These are phyloP conservation scores for Limnothrissa miodon DNA, from an alignment of 2,113 vertebrate species.

Conservation along the genomic window DNA sequence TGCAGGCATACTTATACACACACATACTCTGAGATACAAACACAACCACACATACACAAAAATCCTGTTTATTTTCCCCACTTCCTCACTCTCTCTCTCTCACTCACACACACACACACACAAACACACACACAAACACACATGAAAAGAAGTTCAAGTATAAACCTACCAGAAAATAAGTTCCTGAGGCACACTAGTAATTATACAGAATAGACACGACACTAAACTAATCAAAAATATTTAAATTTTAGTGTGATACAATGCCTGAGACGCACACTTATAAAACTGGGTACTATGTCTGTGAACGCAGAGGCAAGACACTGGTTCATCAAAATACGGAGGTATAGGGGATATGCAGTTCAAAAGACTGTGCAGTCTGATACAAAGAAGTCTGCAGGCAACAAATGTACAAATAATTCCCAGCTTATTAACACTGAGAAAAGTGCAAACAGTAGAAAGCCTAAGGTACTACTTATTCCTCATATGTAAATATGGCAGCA, in stretches of 20 bases:
- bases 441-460: neutral
- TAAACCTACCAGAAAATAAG: neutral
- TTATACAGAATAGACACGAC: neutral
- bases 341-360: neutral
- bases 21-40: neutral
- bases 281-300: neutral
- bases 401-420: neutral
- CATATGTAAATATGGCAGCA: neutral
- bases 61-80: neutral
- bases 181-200: neutral
- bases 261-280: neutral
- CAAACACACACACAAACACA: neutral
- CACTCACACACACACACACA: neutral
- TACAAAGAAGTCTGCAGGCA: neutral
- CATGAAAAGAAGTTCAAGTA: neutral
- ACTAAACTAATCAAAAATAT: neutral
- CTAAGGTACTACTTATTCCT: neutral
- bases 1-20: neutral
- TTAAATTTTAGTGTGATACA: neutral
- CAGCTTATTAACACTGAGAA: slow-evolving; percentile 4
- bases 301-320: neutral
- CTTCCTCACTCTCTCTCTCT: neutral
- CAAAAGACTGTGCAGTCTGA: slow-evolving; percentile 9
- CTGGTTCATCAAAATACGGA: neutral
- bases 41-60: neutral